Evolutionary conservation across 2,113 vertebrate genomes (phyloP), one percentile per base, ranked within the genome.

Genomic region (Pelusios castaneus): DNA sequence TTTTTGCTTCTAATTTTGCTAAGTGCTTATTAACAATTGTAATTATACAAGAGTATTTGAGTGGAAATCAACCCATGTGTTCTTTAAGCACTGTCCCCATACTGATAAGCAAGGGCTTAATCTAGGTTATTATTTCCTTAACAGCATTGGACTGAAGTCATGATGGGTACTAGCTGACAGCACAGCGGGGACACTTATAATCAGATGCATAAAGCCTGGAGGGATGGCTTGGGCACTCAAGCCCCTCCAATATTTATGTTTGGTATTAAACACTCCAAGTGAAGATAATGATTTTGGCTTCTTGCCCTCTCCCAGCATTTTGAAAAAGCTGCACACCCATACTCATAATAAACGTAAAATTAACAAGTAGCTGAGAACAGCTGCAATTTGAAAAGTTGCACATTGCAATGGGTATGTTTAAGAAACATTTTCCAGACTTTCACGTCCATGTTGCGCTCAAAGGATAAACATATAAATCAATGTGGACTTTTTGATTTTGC

Each of bases 251-350:
- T 85, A 92, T 96, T 97, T 96, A 92, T 70, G 0, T 94, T 90
- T 88, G 47, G 89, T 89, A 95, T 97, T 96, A 97, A 97, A 80
- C 89, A 86, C 54, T 94, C 89, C 81, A 94, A 96, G 73, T 77
- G 88, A 89, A 96, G 91, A 81, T 96, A 96, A 97, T 93, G 94
- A 90, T 95, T 97, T 97, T 97, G 91, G 94, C 89, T 92, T 43
- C 67, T 85, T 96, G 88, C 77, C 95, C 55, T 96, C 93, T 95
- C 38, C 73, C 85, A 95, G 51, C 93, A 95, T 91, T 94, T 95
- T 94, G 88, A 87, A 95, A 70, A 29, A 85, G 92, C 75, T 86
- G 91, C 51, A 88, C 77, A 96, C 54, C 38, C 73, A 52, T 87
- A 45, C 31, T 91, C 58, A 79, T 89, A 94, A 89, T 91, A 97